These are phyloP conservation scores for Elephas maximus DNA, from an alignment of 2,113 vertebrate species.

Conservation along the genomic window DNA sequence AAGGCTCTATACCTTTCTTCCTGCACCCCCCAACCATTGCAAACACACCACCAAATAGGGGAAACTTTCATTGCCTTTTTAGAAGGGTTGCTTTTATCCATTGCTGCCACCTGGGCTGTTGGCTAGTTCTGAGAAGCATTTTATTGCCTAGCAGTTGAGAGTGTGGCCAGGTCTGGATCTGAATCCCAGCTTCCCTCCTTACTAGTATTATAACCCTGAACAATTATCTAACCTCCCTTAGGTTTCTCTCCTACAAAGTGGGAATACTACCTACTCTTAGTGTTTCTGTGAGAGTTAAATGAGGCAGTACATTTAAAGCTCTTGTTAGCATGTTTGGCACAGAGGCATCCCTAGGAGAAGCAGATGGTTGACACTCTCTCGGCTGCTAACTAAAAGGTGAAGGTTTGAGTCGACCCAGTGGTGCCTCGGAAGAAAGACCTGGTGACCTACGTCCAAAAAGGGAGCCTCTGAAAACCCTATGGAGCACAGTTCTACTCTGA, in stretches of 20 bases:
- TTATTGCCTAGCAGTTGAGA: background rate
- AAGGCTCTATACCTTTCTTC: fast-evolving
- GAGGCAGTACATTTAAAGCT: no score
- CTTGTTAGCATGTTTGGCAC: no score
- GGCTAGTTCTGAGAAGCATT: background rate
- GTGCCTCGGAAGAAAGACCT: no score
- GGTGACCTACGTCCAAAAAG: no score
- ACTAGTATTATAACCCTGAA: background rate
- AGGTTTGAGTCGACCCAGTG: no score
- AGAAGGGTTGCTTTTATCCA: background rate
- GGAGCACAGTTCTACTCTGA: no score
- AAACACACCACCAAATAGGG: background rate
- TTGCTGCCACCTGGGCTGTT: background rate
- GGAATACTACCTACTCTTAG: background rate
- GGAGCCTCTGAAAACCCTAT: no score
- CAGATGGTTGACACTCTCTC: no score
- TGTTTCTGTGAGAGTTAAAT: no score
- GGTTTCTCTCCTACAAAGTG: background rate
- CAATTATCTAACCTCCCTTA: background rate
- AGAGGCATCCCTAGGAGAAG: no score
- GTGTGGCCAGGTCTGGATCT: background rate
- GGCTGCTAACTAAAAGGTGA: no score
- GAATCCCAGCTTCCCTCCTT: background rate
- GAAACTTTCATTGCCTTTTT: background rate
- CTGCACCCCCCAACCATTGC: background rate